Evolutionary conservation across 2,113 vertebrate genomes (phyloP), one percentile per base, ranked within the genome.

Genomic region (Halichoeres trimaculatus): DNA sequence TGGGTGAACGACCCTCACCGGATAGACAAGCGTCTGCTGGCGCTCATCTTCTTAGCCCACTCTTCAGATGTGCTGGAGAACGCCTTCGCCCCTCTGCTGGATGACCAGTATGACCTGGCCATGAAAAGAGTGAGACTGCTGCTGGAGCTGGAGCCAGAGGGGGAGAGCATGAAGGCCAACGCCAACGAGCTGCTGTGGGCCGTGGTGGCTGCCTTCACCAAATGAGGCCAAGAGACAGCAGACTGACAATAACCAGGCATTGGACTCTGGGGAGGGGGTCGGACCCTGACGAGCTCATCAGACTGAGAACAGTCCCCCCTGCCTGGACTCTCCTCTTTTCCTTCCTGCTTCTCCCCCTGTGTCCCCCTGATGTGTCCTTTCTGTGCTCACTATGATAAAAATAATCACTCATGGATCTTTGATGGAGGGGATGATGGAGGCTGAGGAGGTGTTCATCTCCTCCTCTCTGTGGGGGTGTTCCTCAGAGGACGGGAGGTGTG

Each of bases 61-160:
- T 97, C 97, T 7, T 99, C 97, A 0, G 98, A 99, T 52, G 98
- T 99, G 22, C 94, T 99, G 38, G 98, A 99, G 93, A 99, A 99
- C 24, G 97, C 98, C 74, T 99, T 99, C n/a, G 96, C 97, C 8
- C 98, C 98, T 0, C 96, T 99, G 7, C 89, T 97, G 87, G 98
- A 99, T 5, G 97, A 99, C 87, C 97, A 98, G 92, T 99, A 99
- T 57, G 98, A 99, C 90, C 89, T 98, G 67, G 97, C 95, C 86
- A 99, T 97, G 91, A 99, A 98, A 92, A 94, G 97, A 84, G 96
- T 99, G 75, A 93, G 97, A 38, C 96, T 96, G 90, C 94, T 99
- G 23, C 94, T 99, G 30, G 97, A 99, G 89, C 92, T 99, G 89
- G 97, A 99, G 90, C 96, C 97, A 0, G 98, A 99, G 81, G 95